Percentiles rank a stretch among this genome's conserved stretches.
phyloP scores from a whole-genome alignment of 2,113 vertebrate genomes.

The Otolemur garnettii region DNA sequence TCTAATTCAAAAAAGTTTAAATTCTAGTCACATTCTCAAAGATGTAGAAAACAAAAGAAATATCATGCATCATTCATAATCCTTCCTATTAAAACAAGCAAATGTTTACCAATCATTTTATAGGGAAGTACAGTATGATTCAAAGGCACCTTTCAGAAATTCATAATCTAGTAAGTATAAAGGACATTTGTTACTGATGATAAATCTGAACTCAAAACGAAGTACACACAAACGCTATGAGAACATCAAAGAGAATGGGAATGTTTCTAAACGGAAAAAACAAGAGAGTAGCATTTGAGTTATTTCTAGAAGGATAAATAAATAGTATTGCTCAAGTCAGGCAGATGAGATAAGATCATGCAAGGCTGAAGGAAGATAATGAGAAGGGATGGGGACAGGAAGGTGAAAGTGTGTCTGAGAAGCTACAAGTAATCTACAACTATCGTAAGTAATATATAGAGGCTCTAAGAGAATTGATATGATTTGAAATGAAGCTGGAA shows the following conservation, averaged over 20 bases:
- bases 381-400: background rate
- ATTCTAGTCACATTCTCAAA: slow-evolving; percentile 59
- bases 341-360: slow-evolving; percentile 47
- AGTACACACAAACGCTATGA: slow-evolving; percentile 55
- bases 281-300: slow-evolving; percentile 56
- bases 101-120: slow-evolving; percentile 36
- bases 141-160: slow-evolving; percentile 24
- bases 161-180: slow-evolving; percentile 37
- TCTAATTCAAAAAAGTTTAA: slow-evolving; percentile 19
- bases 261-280: slow-evolving; percentile 52
- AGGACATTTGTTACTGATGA: background rate
- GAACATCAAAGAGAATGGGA: slow-evolving; percentile 48
- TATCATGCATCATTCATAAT: background rate
- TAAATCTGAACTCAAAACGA: slow-evolving; percentile 56
- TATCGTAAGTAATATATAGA: background rate
- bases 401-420: background rate
- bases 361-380: slow-evolving; percentile 45
- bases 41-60: background rate
- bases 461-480: background rate
- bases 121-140: slow-evolving; percentile 23
- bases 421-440: slow-evolving; percentile 15
- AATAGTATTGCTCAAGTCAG: slow-evolving; percentile 51
- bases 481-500: slow-evolving; percentile 38
- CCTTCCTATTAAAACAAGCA: slow-evolving; percentile 14
- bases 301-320: slow-evolving; percentile 74